Evolutionary conservation across 1,140 invertebrate genomes (phyloP).

Genomic region (Chionoecetes opilio): DNA sequence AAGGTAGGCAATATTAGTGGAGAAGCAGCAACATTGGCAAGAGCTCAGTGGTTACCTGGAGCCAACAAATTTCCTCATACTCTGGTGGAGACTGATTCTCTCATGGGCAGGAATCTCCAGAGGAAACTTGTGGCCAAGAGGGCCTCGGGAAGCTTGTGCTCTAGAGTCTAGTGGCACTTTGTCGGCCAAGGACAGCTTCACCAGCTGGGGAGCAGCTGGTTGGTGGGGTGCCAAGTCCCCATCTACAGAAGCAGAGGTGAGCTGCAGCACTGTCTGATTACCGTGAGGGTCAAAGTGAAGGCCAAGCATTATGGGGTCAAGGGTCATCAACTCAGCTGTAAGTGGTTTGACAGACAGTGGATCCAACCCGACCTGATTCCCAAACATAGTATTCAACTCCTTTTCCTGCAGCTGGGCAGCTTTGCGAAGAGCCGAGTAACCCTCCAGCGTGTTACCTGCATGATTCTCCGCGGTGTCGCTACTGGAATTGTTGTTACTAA

Average conservation of each 20-base stretch:
- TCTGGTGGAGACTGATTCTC: conserved; percentile 68
- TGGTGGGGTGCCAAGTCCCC: conserved; percentile 57
- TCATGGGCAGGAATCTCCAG: conserved; percentile 69
- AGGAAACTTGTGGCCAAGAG: conserved; percentile 69
- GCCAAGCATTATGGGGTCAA: conserved; percentile 80
- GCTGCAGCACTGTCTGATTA: conserved; percentile 80
- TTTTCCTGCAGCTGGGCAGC: conserved; percentile 78
- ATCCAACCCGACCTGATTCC: conserved; percentile 71
- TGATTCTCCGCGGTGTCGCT: conserved; percentile 62
- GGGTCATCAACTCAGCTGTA: conserved; percentile 67
- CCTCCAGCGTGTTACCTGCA: conserved; percentile 78
- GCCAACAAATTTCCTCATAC: conserved; percentile 70
- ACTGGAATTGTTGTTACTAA: conserved; percentile 73
- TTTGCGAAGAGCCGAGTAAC: conserved; percentile 80
- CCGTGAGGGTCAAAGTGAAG: conserved; percentile 81
- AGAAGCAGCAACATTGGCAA: conserved; percentile 77
- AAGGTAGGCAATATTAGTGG: conserved; percentile 76
- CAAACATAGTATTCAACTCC: conserved; percentile 73
- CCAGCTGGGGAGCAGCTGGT: conserved; percentile 39
- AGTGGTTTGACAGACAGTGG: conserved; percentile 59
- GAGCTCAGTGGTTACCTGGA: conserved; percentile 77
- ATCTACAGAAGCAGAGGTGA: conserved; percentile 74
- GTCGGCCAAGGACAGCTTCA: conserved; percentile 71
- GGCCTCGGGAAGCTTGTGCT: conserved; percentile 66
- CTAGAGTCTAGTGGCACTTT: conserved; percentile 65